These are phyloP conservation scores for Lepidurus couesii DNA, from an alignment of 1,140 invertebrate genomes.

Conservation along the genomic window DNA sequence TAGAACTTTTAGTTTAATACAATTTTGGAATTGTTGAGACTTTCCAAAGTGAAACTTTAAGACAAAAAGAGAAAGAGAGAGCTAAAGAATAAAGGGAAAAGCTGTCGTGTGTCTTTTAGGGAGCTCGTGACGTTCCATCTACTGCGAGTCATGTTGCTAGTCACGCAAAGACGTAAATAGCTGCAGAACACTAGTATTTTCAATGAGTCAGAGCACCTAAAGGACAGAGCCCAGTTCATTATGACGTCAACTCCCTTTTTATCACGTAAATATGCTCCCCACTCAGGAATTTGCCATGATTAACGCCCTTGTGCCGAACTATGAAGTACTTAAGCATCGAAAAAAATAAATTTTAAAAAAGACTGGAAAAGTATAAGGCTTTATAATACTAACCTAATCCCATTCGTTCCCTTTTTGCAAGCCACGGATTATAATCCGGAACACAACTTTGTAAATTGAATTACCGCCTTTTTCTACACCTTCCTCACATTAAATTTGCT, in stretches of 20 bases:
- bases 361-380: background rate
- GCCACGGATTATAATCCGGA: background rate
- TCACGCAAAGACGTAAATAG: slow-evolving; percentile 22
- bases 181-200: slow-evolving; percentile 8
- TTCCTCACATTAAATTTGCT: too few species aligned
- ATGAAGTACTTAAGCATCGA: background rate
- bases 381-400: background rate
- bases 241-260: slow-evolving; percentile 1
- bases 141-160: slow-evolving; percentile 18
- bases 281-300: slow-evolving; percentile 17
- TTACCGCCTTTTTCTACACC: background rate
- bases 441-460: background rate
- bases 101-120: background rate
- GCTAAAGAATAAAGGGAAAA: background rate
- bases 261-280: background rate
- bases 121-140: slow-evolving; percentile 14
- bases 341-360: background rate
- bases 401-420: background rate
- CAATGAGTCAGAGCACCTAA: slow-evolving; percentile 14
- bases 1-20: too few species aligned
- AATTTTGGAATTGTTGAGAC: too few species aligned
- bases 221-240: background rate
- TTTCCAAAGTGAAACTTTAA: background rate
- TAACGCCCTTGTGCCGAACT: slow-evolving; percentile 24
- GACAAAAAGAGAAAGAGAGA: background rate